Base-by-base conservation (phyloP, 2,888 invertebrate genomes). In the Drosophila mercatorum region DNA sequence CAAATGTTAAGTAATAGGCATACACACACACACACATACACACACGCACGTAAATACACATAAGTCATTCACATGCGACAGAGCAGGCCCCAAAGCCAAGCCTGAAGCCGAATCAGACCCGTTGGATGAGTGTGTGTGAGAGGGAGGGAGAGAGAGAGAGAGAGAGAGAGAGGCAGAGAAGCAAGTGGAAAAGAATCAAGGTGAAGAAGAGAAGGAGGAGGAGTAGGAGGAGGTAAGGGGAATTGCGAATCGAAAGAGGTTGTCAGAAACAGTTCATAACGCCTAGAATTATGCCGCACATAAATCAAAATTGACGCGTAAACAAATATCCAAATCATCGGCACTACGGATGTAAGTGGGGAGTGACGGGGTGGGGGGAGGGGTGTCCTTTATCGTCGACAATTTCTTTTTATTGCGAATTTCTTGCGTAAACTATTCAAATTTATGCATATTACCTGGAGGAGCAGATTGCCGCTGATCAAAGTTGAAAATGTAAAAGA, bases 191-290 rank as follows among this genome's bases (percentile, higher is more conserved):
- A 17, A 17, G 17, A 17, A 17, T 17, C 17, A 17, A 17, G 17
- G 17, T 17, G 17, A 17, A 17, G 17, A 17, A 17, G 17, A 17
- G 17, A 17, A 17, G 17, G 12, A 7, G 7, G 7, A 34, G 31
- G 31, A 34, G 6, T 14, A 11, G 26, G 7, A 34, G 31, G 31
- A 28, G 3, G 7, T 8, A 3, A 11, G 53, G 11, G 38, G 14
- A 28, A 14, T 11, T 43, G 55, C 53, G 52, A 68, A 68, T 61
- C 67, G 69, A 66, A 55, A 66, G 67, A 73, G 74, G 74, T 72
- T 84, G 86, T 89, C 88, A 85, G 68, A 85, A 79, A 85, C 86
- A 82, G 88, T 88, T 89, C 85, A 88, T 72, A 85, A 71, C 86
- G 86, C 90, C 83, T 75, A 72, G 80, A 88, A 85, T 75, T 85